These are phyloP conservation scores for Heliconius congener DNA, from an alignment of 1,140 invertebrate species.

Conservation along the genomic window DNA sequence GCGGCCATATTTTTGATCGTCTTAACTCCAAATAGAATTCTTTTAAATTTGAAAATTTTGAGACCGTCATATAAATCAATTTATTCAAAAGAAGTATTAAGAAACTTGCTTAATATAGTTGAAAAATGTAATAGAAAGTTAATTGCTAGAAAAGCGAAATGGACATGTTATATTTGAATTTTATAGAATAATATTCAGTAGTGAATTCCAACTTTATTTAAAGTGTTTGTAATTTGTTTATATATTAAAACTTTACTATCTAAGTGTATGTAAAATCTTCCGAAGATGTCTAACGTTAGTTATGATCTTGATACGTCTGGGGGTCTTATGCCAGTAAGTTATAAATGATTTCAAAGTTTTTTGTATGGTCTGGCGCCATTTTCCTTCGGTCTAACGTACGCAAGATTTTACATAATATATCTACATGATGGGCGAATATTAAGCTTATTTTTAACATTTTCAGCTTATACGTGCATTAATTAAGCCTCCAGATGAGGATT, in stretches of 20 bases:
- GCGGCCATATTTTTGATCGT: constrained; percentile 13
- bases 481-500: constrained; percentile 91
- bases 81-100: not conserved
- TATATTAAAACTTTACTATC: not conserved
- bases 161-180: constrained; percentile 7
- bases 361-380: constrained; percentile 20
- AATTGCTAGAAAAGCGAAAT: not conserved
- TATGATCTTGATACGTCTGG: constrained; percentile 78
- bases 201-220: not conserved
- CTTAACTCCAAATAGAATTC: not conserved
- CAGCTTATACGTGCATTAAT: constrained; percentile 94
- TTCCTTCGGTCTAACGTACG: constrained; percentile 2
- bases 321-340: constrained; percentile 76
- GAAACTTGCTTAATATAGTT: not conserved
- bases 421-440: not conserved
- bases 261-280: not conserved
- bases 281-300: constrained; percentile 69
- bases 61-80: not conserved
- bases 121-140: constrained; percentile 1
- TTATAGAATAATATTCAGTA: constrained; percentile 5
- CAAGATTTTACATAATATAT: constrained; percentile 8
- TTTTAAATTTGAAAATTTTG: not conserved
- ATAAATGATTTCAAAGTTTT: constrained; percentile 10
- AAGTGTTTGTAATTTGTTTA: constrained; percentile 10
- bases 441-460: constrained; percentile 31